phyloP scores from a whole-genome alignment of 2,797 vertebrate species.

The Lithobates sylvaticus region DNA sequence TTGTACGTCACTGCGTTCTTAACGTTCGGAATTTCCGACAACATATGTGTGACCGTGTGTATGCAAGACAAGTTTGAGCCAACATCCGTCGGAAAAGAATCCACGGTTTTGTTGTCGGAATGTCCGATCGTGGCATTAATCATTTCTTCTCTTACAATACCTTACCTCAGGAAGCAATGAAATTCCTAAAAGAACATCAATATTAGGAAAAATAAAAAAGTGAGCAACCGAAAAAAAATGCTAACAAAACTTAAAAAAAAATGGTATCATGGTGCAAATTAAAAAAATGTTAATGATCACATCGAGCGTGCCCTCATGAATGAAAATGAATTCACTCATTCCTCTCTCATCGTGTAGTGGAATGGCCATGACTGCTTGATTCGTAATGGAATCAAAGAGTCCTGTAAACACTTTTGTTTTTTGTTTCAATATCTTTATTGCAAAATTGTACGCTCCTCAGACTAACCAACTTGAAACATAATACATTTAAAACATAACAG shows the following conservation, averaged over 20 bases:
- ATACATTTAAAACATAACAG: conserved; percentile 43
- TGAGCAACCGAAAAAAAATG: not conserved
- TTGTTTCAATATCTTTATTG: conserved; percentile 60
- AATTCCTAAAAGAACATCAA: no score
- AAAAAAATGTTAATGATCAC: conserved; percentile 12
- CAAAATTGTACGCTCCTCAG: conserved; percentile 36
- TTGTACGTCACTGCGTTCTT: no score
- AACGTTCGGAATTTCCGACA: no score
- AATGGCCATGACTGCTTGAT: conserved; percentile 60
- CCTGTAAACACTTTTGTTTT: conserved; percentile 21
- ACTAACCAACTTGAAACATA: conserved; percentile 32
- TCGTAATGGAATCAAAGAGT: conserved; percentile 60
- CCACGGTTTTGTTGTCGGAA: no score
- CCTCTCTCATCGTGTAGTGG: conserved; percentile 43
- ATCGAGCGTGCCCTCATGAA: conserved; percentile 30
- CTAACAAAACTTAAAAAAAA: not conserved
- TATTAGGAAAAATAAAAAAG: no score
- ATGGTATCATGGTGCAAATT: not conserved
- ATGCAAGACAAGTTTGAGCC: no score
- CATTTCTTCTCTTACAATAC: no score
- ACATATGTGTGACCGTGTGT: no score
- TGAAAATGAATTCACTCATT: conserved; percentile 53
- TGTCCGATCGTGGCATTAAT: no score
- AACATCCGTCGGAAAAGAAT: no score
- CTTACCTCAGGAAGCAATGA: no score